A percentile compares a stretch with the other conserved stretches of the same genome.
phyloP scores from a whole-genome alignment of 2,888 invertebrate genomes.

The Cotesia congregata region DNA sequence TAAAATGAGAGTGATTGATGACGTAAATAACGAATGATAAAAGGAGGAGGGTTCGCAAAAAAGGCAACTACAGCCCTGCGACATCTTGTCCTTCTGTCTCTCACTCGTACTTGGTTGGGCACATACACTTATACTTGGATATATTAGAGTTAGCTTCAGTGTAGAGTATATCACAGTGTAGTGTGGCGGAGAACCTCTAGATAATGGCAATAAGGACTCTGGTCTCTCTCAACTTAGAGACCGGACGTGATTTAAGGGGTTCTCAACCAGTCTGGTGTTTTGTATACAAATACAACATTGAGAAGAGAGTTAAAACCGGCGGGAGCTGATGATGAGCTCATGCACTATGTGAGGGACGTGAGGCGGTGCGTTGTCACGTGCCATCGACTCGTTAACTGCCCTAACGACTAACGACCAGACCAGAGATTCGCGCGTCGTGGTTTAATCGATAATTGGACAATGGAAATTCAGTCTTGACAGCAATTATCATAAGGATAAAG shows the following conservation, averaged over 20 bases:
- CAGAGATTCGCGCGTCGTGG: conserved; percentile 62
- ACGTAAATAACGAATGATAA: neutral
- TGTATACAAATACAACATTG: conserved; percentile 33
- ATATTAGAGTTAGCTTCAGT: conserved; percentile 10
- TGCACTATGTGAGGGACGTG: conserved; percentile 43
- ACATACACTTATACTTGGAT: neutral
- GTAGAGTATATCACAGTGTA: neutral
- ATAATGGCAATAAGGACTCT: conserved; percentile 42
- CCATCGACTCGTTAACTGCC: conserved; percentile 65
- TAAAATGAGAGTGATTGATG: neutral
- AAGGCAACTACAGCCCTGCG: conserved; percentile 59
- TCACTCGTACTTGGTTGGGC: neutral
- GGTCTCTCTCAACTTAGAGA: conserved; percentile 61
- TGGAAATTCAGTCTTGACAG: conserved; percentile 50
- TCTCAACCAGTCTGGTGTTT: conserved; percentile 53
- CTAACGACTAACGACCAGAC: conserved; percentile 54
- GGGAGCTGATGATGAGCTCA: conserved; percentile 44
- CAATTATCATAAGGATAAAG: conserved; percentile 44
- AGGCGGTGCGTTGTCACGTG: conserved; percentile 60
- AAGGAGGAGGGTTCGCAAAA: conserved; percentile 41
- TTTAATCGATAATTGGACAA: conserved; percentile 62
- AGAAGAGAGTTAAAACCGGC: conserved; percentile 37
- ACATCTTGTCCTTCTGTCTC: conserved; percentile 10
- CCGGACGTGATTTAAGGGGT: conserved; percentile 51
- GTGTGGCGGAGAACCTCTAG: conserved; percentile 43